Evolutionary conservation across 2,797 vertebrate genomes (phyloP).

Genomic region (Ara ararauna): DNA sequence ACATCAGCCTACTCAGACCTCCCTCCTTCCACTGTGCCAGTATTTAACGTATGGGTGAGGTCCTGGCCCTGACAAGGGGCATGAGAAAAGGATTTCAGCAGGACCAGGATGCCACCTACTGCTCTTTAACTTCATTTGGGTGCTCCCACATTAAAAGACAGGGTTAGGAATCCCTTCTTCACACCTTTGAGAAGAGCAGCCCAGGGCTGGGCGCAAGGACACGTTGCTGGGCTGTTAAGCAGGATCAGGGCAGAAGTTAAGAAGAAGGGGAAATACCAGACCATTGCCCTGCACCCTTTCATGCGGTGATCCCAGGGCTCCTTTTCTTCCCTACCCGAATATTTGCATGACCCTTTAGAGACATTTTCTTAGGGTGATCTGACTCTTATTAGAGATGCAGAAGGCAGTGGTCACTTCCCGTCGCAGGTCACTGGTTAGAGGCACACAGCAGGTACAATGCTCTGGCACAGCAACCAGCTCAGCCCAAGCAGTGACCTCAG

Average conservation of each 20-base stretch:
- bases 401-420: background rate
- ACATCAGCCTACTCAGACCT: background rate
- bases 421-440: background rate
- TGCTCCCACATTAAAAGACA: background rate
- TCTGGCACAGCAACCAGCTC: rapidly evolving
- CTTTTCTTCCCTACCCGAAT: background rate
- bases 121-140: background rate
- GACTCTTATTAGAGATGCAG: background rate
- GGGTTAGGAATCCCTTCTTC: background rate
- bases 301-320: rapidly evolving
- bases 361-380: background rate
- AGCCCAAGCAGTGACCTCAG: background rate
- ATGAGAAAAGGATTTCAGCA: background rate
- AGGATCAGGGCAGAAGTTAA: background rate
- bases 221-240: background rate
- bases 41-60: rapidly evolving
- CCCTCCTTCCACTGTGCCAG: rapidly evolving
- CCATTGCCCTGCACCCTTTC: background rate
- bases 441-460: rapidly evolving
- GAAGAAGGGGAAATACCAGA: background rate
- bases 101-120: conserved; percentile 37
- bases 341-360: background rate
- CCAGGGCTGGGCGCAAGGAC: background rate
- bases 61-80: background rate
- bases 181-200: background rate